phyloP scores from a whole-genome alignment of 2,113 vertebrate genomes.

The Pontoporia blainvillei region DNA sequence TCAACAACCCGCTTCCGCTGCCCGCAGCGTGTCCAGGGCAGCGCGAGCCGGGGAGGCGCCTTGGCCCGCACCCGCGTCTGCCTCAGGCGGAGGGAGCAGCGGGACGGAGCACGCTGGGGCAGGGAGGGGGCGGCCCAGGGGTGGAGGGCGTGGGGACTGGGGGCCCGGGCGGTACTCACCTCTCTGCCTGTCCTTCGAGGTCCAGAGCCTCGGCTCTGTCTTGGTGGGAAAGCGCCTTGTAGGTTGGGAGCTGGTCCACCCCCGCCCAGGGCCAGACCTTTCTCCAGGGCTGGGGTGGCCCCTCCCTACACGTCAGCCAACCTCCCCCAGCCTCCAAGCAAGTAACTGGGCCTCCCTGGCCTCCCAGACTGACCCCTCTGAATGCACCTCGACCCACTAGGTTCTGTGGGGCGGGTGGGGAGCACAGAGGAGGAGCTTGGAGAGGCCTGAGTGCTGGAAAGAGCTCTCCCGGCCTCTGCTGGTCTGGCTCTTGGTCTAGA shows the following conservation, averaged over 20 bases:
- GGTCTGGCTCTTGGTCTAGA: neutral
- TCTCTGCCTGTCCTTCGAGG: neutral
- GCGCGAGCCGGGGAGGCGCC: neutral
- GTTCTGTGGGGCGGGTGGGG: neutral
- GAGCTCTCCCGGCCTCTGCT: neutral
- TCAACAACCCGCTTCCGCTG: neutral
- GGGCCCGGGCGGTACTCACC: neutral
- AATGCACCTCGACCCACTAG: too few relatives aligned
- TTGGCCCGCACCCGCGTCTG: neutral
- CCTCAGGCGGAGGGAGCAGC: neutral
- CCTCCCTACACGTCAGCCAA: neutral
- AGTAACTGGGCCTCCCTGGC: neutral
- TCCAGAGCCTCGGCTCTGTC: neutral
- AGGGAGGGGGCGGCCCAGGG: too few relatives aligned
- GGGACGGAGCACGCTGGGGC: neutral
- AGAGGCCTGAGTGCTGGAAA: neutral
- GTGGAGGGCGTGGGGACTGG: too few relatives aligned
- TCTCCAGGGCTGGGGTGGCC: neutral
- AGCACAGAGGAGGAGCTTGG: neutral
- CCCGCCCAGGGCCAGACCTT: neutral
- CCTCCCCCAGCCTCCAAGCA: neutral
- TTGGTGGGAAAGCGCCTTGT: neutral
- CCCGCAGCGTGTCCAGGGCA: neutral
- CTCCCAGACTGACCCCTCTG: neutral
- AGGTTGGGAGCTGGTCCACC: neutral